Evolutionary conservation across 30 jellyfish, hydroid and myxozoan genomes (phyloP).

Genomic region (Aurelia aurita complex sp. Pacific): DNA sequence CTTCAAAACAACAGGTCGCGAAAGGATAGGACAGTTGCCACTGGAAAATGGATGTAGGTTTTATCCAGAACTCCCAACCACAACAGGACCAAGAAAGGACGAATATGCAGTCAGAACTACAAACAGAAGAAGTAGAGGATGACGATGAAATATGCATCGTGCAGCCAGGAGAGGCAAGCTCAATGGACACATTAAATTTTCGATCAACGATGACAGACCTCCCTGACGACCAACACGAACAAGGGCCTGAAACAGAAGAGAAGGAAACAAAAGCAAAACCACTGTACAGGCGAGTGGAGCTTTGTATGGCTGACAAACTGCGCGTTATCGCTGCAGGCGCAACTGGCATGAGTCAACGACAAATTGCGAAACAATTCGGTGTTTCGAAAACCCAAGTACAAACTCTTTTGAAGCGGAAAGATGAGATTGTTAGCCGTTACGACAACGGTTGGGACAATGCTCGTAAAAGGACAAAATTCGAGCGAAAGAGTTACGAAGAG

Average conservation of each 20-base stretch:
- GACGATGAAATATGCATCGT: background rate
- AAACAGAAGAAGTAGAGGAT: background rate
- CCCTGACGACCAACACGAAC: background rate
- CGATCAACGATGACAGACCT: too few species aligned
- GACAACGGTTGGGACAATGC: conserved; percentile 47
- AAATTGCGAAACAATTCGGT: conserved; percentile 69
- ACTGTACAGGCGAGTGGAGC: conserved; percentile 48
- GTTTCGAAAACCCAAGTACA: conserved; percentile 72
- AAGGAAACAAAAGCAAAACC: conserved; percentile 3
- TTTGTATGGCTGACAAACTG: conserved; percentile 62
- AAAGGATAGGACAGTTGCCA: too few species aligned
- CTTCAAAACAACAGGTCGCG: too few species aligned
- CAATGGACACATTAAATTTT: background rate
- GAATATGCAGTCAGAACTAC: background rate
- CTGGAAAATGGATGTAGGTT: background rate
- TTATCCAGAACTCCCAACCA: background rate
- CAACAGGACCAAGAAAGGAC: background rate
- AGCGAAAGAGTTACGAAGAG: conserved; percentile 48
- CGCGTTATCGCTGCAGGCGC: conserved; percentile 62
- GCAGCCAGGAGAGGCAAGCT: conserved; percentile 4
- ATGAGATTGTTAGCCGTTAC: conserved; percentile 56
- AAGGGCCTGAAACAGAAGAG: conserved; percentile 23
- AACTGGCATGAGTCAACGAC: conserved; percentile 63
- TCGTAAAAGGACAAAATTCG: conserved; percentile 51
- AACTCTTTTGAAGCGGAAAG: conserved; percentile 57